Base-by-base conservation (phyloP, 2,888 invertebrate species). In the Ametastegia equiseti region DNA sequence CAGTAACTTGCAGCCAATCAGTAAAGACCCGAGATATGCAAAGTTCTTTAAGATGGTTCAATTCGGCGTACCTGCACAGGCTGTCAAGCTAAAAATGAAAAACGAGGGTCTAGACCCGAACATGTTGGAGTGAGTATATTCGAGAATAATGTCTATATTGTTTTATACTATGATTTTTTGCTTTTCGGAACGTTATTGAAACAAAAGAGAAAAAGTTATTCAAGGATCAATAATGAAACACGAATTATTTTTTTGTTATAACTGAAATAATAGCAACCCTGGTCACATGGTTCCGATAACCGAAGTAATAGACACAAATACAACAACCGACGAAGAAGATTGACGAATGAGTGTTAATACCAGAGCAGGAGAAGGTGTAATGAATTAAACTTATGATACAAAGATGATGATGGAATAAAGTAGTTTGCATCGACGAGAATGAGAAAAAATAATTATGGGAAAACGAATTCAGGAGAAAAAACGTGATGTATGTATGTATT, bases 31-130 rank as follows among this genome's bases (percentile, higher is more conserved):
- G 4, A 93, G 94, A 85, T 97, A 95, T 92, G 93, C 94, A 33
- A 95, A 94, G 91, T 98, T 95, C 92, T 95, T 98, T 82, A 98
- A 97, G 93, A 97, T 98, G 98, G 89, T 97, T 0, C 96, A 96
- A 86, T 94, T 98, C 87, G 98, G 98, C 54, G 98, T 98, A 0
- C 97, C 97, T n/a, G 91, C 94, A 75, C 94, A 93, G 84, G 98
- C 97, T 54, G 96, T 98, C 0, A 97, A 96, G 90, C 90, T 95
- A 86, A 97, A 98, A 93, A 96, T 97, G 94, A 91, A 93, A 73
- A 92, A 94, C 9, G 98, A 98, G 92, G 98, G 98, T n/a, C 89
- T 97, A 36, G 95, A 98, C 91, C 95, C 97, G 36, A 92, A 93
- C 85, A 89, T 97, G 80, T 92, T 97, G 86, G 95, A 96, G 94